Evolutionary conservation across 1,140 invertebrate genomes (phyloP).

Genomic region (Conus betulinus): DNA sequence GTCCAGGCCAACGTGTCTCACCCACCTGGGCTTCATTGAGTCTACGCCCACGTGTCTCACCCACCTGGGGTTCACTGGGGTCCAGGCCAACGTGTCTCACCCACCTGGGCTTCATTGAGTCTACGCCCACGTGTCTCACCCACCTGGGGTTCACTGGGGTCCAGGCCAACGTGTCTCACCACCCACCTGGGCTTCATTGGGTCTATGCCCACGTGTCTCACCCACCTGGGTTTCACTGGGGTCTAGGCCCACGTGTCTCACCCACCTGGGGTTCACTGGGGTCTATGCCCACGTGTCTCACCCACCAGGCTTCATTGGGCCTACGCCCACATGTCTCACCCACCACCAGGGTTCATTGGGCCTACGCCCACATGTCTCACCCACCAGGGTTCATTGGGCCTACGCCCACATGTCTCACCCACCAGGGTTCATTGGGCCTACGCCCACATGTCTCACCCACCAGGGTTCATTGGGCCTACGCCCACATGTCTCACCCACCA

Average conservation of each 20-base stretch:
- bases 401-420: too few species aligned
- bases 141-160: too few species aligned
- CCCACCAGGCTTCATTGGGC: too few species aligned
- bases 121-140: too few species aligned
- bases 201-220: not conserved
- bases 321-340: not conserved
- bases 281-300: too few species aligned
- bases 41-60: too few species aligned
- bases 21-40: constrained; percentile 15
- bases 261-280: too few species aligned
- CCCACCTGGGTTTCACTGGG: not conserved
- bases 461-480: too few species aligned
- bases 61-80: constrained; percentile 4
- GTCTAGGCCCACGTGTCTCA: not conserved
- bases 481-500: not conserved
- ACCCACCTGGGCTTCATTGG: constrained; percentile 13
- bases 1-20: not conserved
- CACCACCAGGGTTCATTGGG: constrained; percentile 15
- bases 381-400: constrained; percentile 9
- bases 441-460: too few species aligned
- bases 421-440: too few species aligned
- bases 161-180: not conserved
- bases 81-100: not conserved
- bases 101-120: too few species aligned
- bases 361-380: too few species aligned